Conservation (phyloP, 2,888 invertebrate species). For the Drosophila mettleri region DNA sequence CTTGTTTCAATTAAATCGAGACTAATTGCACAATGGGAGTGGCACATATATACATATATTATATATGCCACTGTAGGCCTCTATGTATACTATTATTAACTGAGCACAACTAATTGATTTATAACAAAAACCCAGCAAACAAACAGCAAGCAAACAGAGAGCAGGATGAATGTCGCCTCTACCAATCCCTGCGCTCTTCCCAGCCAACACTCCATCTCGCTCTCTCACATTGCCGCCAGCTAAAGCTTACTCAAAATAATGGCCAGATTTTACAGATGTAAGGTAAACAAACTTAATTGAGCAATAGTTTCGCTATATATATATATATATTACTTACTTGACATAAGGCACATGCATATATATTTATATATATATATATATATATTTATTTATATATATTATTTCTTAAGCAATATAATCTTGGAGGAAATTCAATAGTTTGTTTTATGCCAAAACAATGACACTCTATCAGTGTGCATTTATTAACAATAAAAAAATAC, state of each 20-base stretch:
- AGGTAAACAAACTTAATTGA: neutral
- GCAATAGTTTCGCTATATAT: neutral
- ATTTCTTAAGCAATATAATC: neutral
- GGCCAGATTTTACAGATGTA: neutral
- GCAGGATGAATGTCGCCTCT: conserved; percentile 14
- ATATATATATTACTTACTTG: conserved; percentile 21
- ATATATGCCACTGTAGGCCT: too few species aligned
- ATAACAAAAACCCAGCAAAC: conserved; percentile 27
- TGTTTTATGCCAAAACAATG: neutral
- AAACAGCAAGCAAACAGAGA: conserved; percentile 9
- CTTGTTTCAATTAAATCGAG: conserved; percentile 14
- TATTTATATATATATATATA: neutral
- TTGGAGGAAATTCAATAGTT: neutral
- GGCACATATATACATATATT: neutral
- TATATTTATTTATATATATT: neutral
- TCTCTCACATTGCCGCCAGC: neutral
- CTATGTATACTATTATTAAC: neutral
- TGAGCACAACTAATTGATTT: conserved; percentile 45
- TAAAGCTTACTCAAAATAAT: conserved; percentile 4
- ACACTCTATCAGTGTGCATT: neutral
- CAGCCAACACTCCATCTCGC: neutral
- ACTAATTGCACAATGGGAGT: conserved; percentile 29
- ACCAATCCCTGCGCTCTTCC: neutral
- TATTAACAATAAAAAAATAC: conserved; percentile 6
- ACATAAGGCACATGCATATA: conserved; percentile 26